phyloP scores from a whole-genome alignment of 2,797 vertebrate species.

The Coilia nasus region DNA sequence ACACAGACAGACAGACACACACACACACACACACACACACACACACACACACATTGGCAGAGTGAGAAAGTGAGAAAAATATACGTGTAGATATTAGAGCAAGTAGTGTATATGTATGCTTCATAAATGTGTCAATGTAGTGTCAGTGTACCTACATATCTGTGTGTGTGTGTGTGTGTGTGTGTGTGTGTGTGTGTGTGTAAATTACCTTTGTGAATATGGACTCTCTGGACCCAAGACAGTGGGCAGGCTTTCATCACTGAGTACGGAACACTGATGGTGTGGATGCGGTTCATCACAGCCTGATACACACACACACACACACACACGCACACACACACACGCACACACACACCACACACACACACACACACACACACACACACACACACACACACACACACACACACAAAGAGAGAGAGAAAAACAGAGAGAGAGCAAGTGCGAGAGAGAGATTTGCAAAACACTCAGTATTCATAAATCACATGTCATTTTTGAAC shows the following conservation, averaged over 20 bases:
- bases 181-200: not conserved
- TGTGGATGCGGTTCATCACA: slow-evolving; percentile 97
- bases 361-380: slow-evolving; percentile 42
- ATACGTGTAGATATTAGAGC: too few relatives aligned
- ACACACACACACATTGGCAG: not conserved
- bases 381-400: slow-evolving; percentile 44
- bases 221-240: slow-evolving; percentile 96
- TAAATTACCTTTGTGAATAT: slow-evolving; percentile 90
- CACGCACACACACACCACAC: slow-evolving; percentile 40
- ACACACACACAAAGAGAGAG: not conserved
- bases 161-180: not conserved
- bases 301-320: slow-evolving; percentile 75
- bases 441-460: not conserved
- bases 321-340: slow-evolving; percentile 11
- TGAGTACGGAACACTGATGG: slow-evolving; percentile 93
- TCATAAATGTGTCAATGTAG: not conserved
- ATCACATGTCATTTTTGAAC: not conserved
- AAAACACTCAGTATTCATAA: not conserved
- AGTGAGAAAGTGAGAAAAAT: too few relatives aligned
- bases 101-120: not conserved
- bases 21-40: not conserved
- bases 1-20: slow-evolving; percentile 22
- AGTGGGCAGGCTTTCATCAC: slow-evolving; percentile 98
- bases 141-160: not conserved
- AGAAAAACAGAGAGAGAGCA: too few relatives aligned